These are phyloP conservation scores for Ophion slaviceki DNA, from an alignment of 2,888 invertebrate species.

Conservation along the genomic window DNA sequence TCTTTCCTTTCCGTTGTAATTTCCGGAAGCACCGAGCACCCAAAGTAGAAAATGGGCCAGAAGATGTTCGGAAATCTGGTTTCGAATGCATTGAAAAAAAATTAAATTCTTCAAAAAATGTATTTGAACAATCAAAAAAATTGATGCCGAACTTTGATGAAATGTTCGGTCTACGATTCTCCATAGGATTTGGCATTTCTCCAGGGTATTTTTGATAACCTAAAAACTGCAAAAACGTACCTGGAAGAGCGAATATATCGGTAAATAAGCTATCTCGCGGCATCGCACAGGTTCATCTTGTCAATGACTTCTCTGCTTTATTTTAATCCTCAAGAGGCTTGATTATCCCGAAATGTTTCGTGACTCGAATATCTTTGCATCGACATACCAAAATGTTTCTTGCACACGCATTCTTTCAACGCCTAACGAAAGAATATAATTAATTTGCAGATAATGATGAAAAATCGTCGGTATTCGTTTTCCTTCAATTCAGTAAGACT, in stretches of 20 bases:
- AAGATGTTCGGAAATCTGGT: neutral
- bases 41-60: neutral
- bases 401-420: neutral
- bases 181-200: neutral
- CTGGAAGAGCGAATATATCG: too few relatives aligned
- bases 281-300: neutral
- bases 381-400: neutral
- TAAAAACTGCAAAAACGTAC: neutral
- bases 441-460: neutral
- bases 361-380: slow-evolving; percentile 23
- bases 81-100: neutral
- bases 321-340: slow-evolving; percentile 5
- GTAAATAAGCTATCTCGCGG: neutral
- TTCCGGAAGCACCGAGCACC: neutral
- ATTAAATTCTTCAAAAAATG: too few relatives aligned
- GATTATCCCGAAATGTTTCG: slow-evolving; percentile 14
- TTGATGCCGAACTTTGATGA: neutral
- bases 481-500: neutral
- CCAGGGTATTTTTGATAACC: neutral
- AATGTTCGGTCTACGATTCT: neutral
- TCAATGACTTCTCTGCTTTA: neutral
- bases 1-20: neutral
- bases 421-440: neutral
- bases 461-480: neutral
- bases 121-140: neutral